Evolutionary conservation across 2,797 vertebrate genomes (phyloP), one percentile per base, ranked within the genome.

Genomic region (Sciaenops ocellatus): DNA sequence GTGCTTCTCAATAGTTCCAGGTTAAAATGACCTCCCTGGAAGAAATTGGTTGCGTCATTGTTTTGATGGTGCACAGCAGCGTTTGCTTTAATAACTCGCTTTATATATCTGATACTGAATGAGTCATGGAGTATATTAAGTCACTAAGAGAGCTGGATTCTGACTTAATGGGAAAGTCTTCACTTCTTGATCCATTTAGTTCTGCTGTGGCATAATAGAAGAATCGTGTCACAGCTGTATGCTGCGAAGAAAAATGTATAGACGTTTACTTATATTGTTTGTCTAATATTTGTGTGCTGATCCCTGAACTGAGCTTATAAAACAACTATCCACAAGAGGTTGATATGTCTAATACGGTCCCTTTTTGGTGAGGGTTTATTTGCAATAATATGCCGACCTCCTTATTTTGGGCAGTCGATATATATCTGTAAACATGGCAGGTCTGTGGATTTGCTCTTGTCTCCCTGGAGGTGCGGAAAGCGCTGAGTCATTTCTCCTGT

Each of bases 401-500:
- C 50, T 61, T 38, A 16, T 48, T 67, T 63, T 63, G 38, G 54
- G 8, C 15, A 1, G 38, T 54, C 18, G 30, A 50, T 51, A 59
- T 51, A 59, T 55, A 69, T 59, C 54, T 69, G 52, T 75, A 72
- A 78, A 72, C 42, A 70, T 62, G 44, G 76, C 60, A 59, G 41
- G 18, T 67, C 55, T 70, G 54, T 54, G 18, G 56, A 69, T 76
- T 77, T 68, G 24, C 50, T 76, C 20, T 42, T 13, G 30, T 65
- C 67, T 52, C 67, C 48, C 26, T 62, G 22, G 71, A 78, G 69
- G 42, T 57, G 59, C 5, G 9, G 30, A 70, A 78, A 60, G 41
- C 3, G 63, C 62, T 77, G 68, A 87, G 24, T 85, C 47, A 74
- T 87, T 73, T 77, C 47, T 85, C 24, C 56, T 81, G 24, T 86